Evolutionary conservation across 2,113 vertebrate species (phyloP), one percentile per base, ranked within the genome.

Genomic region (Mixornis gularis): DNA sequence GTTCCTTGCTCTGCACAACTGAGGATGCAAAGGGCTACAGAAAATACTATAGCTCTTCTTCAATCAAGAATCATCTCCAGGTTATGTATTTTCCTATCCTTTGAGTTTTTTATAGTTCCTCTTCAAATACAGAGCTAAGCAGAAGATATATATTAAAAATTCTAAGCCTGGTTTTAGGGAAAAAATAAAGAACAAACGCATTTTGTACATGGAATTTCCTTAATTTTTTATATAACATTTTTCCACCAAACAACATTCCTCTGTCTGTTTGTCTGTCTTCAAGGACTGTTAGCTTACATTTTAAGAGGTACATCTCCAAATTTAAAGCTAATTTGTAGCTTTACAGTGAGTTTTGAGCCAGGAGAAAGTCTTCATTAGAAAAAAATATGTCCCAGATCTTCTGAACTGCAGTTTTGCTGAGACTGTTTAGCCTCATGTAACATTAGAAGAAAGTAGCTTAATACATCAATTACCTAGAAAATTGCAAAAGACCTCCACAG

Each of bases 141-240:
- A 77, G 17, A 87, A 85, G 7, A 76, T 82, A 88, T 7, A 81
- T 59, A 84, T 36, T 48, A 32, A 74, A 71, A 43, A n/a, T 91
- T 10, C 1, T 41, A 63, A 91, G 59, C 8, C 4, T 56, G 30
- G 5, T 5, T 64, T 76, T 52, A 81, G 26, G 11, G 4, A 19
- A 56, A 46, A 55, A 63, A 30, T 1, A 4, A 25, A 32, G 12
- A 26, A 26, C 44, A 56, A 66, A 20, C 0, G 2, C 26, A 1
- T 2, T 81, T 58, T 43, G 3, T 17, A 32, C 8, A 13, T 29
- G 38, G 4, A 79, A 38, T 62, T 79, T 82, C 7, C 30, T 41
- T 76, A 5, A 24, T 29, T 3, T 76, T 71, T 72, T 65, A 41
- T 12, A 6, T 34, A 59, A 36, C 10, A 29, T 8, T 32, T 76